These are phyloP conservation scores for Heliopora coerulea DNA, from an alignment of 92 coral and sea anemone genomes.

Conservation along the genomic window DNA sequence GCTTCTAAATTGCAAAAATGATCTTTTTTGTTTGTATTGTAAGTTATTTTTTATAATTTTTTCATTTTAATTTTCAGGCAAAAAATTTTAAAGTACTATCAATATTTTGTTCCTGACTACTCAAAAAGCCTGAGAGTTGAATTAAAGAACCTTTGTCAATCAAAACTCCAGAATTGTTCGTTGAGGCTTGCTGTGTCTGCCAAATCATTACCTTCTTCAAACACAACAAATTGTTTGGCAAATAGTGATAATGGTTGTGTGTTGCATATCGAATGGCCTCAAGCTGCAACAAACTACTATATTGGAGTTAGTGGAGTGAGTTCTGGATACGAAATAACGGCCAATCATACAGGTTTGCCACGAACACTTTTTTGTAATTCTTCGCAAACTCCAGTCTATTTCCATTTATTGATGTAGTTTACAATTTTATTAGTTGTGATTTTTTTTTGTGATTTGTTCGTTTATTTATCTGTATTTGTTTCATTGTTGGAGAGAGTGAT, in stretches of 20 bases:
- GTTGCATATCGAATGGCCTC: conserved; percentile 12
- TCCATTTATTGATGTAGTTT: no score
- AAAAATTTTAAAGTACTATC: background rate
- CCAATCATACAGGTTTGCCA: conserved; percentile 38
- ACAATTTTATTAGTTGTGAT: no score
- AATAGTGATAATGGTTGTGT: background rate
- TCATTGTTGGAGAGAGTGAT: no score
- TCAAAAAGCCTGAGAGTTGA: conserved; percentile 1
- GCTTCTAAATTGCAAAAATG: no score
- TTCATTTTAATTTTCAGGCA: background rate
- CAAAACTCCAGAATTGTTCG: conserved; percentile 3
- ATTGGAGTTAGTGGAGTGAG: conserved; percentile 21
- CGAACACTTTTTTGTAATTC: background rate
- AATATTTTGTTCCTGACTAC: conserved; percentile 21
- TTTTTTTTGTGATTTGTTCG: no score
- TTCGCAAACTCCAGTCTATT: no score
- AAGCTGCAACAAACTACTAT: conserved; percentile 23
- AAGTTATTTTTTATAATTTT: background rate
- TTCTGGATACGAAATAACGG: conserved; percentile 18
- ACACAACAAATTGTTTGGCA: background rate
- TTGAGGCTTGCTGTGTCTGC: conserved; percentile 23
- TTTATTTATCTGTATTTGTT: no score
- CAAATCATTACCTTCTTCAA: conserved; percentile 4
- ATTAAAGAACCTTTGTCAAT: background rate
- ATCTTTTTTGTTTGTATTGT: no score